A percentile compares a stretch with the other conserved stretches of the same genome.
Conservation (phyloP, 2,113 vertebrate species). For the Isurus oxyrinchus region DNA sequence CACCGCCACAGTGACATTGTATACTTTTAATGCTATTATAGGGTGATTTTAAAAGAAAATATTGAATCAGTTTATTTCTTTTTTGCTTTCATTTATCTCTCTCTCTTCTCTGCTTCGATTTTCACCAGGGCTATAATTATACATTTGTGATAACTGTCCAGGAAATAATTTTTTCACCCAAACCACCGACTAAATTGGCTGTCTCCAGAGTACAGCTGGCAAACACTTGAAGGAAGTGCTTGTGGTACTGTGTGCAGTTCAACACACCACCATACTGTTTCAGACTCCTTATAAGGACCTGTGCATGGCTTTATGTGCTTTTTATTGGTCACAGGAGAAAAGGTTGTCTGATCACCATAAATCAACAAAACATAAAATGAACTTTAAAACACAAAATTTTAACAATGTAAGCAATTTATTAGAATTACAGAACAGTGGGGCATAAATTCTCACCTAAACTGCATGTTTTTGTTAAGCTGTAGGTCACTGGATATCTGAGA, state of each 20-base stretch:
- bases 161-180: conserved; percentile 42
- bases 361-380: conserved; percentile 42
- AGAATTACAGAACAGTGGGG: conserved; percentile 39
- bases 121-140: conserved; percentile 34
- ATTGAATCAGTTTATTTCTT: conserved; percentile 41
- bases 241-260: conserved; percentile 38
- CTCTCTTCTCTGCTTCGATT: neutral
- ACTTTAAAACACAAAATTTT: conserved; percentile 41
- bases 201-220: conserved; percentile 39
- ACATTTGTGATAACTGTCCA: conserved; percentile 41
- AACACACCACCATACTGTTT: neutral
- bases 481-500: conserved; percentile 7
- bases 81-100: conserved; percentile 37
- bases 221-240: conserved; percentile 39
- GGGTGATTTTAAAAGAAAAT: conserved; percentile 49
- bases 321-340: conserved; percentile 35
- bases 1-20: neutral
- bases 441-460: conserved; percentile 35
- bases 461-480: conserved; percentile 20
- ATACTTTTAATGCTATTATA: conserved; percentile 41
- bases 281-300: conserved; percentile 38
- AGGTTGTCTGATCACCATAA: conserved; percentile 40
- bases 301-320: neutral
- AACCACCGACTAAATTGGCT: conserved; percentile 40
- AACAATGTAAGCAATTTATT: conserved; percentile 27